Percentiles rank a stretch among this genome's conserved stretches.
phyloP scores from a whole-genome alignment of 2,888 invertebrate genomes.

The Tipula lateralis region DNA sequence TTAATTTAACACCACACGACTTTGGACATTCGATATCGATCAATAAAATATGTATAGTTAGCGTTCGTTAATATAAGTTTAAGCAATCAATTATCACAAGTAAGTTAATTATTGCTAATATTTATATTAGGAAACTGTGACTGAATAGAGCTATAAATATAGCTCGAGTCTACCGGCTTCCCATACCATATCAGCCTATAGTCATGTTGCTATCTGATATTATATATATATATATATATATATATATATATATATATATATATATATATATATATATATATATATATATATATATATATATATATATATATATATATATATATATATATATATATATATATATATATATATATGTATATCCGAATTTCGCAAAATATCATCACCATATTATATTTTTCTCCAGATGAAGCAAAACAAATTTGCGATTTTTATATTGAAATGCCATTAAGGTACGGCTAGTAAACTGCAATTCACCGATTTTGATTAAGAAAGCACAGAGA shows the following conservation, averaged over 20 bases:
- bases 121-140: not conserved
- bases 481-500: slow-evolving; percentile 54
- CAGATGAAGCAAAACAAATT: slow-evolving; percentile 57
- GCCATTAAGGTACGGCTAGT: slow-evolving; percentile 60
- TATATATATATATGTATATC: no score
- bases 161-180: no score
- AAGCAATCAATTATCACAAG: not conserved
- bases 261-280: no score
- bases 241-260: no score
- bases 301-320: no score
- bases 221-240: no score
- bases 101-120: not conserved
- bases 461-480: slow-evolving; percentile 61
- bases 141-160: not conserved
- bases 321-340: no score
- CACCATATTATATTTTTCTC: slow-evolving; percentile 71
- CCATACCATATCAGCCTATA: no score
- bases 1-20: not conserved
- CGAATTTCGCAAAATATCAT: slow-evolving; percentile 59
- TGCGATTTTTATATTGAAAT: slow-evolving; percentile 68
- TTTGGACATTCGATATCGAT: not conserved
- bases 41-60: not conserved
- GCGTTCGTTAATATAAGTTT: not conserved
- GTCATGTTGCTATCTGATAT: no score
- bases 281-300: no score